Percentiles rank a stretch among this genome's conserved stretches.
Evolutionary conservation across 2,797 vertebrate species (phyloP).

Genomic region (Tamandua tetradactyla): DNA sequence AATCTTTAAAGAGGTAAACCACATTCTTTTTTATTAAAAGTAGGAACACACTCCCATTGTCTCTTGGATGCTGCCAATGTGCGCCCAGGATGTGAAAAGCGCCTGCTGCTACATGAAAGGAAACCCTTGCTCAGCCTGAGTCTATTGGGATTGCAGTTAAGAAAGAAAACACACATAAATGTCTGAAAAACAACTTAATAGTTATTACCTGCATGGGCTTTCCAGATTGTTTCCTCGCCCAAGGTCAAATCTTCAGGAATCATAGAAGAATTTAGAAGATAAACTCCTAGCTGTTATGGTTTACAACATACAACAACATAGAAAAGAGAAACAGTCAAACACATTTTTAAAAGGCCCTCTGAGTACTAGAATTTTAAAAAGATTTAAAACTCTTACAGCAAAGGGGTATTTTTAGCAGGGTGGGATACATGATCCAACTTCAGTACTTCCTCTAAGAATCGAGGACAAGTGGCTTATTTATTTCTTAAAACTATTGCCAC

Average conservation of each 20-base stretch:
- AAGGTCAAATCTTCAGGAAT: slow-evolving; percentile 36
- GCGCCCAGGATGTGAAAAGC: not conserved
- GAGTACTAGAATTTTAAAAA: not conserved
- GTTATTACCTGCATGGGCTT: not conserved
- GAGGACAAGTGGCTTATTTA: slow-evolving; percentile 8
- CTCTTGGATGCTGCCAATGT: not conserved
- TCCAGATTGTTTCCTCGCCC: not conserved
- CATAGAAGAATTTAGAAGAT: slow-evolving; percentile 42
- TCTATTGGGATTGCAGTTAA: not conserved
- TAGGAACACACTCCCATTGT: not conserved
- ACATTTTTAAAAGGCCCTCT: not conserved
- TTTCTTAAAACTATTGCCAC: slow-evolving; percentile 1
- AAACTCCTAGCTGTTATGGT: not conserved
- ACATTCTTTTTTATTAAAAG: slow-evolving; percentile 18
- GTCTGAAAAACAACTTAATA: not conserved
- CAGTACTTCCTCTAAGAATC: not conserved
- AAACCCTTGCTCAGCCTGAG: not conserved
- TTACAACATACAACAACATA: not conserved
- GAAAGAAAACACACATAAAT: slow-evolving; percentile 6
- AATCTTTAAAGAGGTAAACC: slow-evolving; percentile 20
- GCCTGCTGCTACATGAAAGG: not conserved
- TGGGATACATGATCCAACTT: not conserved
- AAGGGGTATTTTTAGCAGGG: not conserved
- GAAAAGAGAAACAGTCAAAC: not conserved
- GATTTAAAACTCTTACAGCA: not conserved